Base-by-base conservation (phyloP, 2,113 vertebrate species). In the Oceanodroma tethys region DNA sequence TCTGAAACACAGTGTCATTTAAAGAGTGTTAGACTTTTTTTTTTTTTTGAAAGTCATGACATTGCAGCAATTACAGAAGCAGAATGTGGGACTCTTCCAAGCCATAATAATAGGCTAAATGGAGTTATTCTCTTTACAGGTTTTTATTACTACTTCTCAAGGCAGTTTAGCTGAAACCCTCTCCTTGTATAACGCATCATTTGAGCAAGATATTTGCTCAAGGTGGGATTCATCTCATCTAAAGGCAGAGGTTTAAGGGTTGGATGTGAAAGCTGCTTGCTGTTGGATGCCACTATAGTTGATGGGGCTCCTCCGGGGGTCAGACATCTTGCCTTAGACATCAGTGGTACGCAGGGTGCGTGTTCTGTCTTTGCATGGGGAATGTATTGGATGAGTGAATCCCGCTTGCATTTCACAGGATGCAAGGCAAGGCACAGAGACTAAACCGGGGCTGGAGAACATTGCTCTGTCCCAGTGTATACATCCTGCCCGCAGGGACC, bases 271-370 rank as follows among this genome's bases (percentile, higher is more conserved):
- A 59, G n/a, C 81, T 85, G 47, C 30, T 47, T 1, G 1, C 38
- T 45, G 30, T 12, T 73, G 48, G 30, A 36, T 74, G 43, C 73
- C 36, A 10, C 11, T 55, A 1, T 32, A 75, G 43, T 29, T 1
- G 2, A 9, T 23, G 32, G 38, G 20, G 26, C 52, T 86, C 4
- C 18, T 42, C 13, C 1, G 1, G 26, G 11, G 8, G 0, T 34
- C 91, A 45, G 21, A 58, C 42, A 42, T 42, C 42, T 72, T 70
- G 26, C 43, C 34, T 43, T 50, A 48, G 67, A 20, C 13, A 21
- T 52, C 34, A 34, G 40, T 40, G 30, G 13, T 36, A 10, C 2
- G 5, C 29, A 52, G 15, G 7, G 14, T 16, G 40, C 1, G 0
- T 32, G 32, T 59, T 86, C 34, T 95, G 34, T 48, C 53, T 59